Conservation (phyloP, 2,888 invertebrate genomes). For the Nephrocerus scutellatus region DNA sequence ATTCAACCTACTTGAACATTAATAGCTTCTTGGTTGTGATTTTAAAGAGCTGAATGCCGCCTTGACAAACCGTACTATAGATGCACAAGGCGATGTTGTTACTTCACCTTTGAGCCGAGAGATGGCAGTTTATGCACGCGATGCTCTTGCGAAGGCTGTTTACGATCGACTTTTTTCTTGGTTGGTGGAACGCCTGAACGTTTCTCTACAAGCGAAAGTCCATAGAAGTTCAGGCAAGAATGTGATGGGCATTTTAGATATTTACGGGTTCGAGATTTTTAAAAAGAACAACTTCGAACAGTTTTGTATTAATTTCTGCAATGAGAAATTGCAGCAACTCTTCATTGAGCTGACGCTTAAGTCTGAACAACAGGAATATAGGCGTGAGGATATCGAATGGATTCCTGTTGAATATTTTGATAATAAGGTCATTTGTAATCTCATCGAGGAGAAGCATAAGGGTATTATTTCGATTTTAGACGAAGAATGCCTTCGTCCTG, state of each 20-base stretch:
- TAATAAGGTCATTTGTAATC: slow-evolving; percentile 87
- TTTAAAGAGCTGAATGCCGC: slow-evolving; percentile 60
- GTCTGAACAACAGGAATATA: slow-evolving; percentile 88
- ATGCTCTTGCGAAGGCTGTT: slow-evolving; percentile 84
- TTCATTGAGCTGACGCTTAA: slow-evolving; percentile 87
- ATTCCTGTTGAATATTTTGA: slow-evolving; percentile 83
- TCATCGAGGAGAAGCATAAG: slow-evolving; percentile 83
- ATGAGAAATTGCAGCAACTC: slow-evolving; percentile 89
- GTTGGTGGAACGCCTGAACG: slow-evolving; percentile 76
- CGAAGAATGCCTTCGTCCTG: slow-evolving; percentile 87
- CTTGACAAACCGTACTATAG: slow-evolving; percentile 77
- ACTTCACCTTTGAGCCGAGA: slow-evolving; percentile 73
- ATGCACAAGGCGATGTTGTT: slow-evolving; percentile 77
- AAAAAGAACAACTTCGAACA: slow-evolving; percentile 74
- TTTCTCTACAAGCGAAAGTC: slow-evolving; percentile 59
- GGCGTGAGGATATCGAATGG: slow-evolving; percentile 87
- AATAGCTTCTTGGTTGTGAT: slow-evolving; percentile 68
- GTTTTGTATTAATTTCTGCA: slow-evolving; percentile 93
- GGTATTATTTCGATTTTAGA: slow-evolving; percentile 81
- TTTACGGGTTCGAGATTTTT: slow-evolving; percentile 93
- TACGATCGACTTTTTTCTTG: slow-evolving; percentile 88
- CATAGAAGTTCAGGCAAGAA: slow-evolving; percentile 50
- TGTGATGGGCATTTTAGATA: slow-evolving; percentile 86
- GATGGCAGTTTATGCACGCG: slow-evolving; percentile 76
- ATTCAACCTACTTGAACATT: neutral